A percentile compares a stretch with the other conserved stretches of the same genome.
phyloP scores from a whole-genome alignment of 2,797 vertebrate genomes.

The Pangasius macronema region DNA sequence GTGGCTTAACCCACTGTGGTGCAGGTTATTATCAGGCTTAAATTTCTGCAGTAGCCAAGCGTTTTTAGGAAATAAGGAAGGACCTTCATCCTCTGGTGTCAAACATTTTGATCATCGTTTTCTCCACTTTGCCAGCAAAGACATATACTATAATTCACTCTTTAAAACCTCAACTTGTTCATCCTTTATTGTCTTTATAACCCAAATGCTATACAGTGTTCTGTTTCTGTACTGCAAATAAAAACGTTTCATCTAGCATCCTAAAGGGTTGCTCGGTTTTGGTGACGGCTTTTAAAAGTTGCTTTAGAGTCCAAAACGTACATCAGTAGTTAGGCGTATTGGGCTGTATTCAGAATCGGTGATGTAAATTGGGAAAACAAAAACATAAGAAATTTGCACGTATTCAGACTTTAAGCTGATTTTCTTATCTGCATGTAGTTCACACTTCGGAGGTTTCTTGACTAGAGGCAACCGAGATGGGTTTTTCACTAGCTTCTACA shows the following conservation, averaged over 20 bases:
- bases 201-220: background rate
- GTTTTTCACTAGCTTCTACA: background rate
- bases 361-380: too few species aligned
- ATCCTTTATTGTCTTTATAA: too few species aligned
- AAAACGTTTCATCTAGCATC: background rate
- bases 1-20: slow-evolving; percentile 65
- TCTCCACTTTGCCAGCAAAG: background rate
- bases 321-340: background rate
- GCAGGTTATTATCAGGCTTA: slow-evolving; percentile 68
- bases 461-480: background rate
- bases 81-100: background rate
- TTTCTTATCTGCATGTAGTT: too few species aligned
- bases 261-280: too few species aligned
- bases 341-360: too few species aligned
- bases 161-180: background rate
- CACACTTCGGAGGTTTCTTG: background rate
- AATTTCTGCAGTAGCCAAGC: slow-evolving; percentile 69
- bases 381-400: too few species aligned
- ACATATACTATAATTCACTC: background rate
- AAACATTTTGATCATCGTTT: background rate
- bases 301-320: background rate
- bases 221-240: background rate
- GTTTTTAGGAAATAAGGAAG: background rate
- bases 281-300: background rate
- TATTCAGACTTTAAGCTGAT: too few species aligned